Evolutionary conservation across 2,797 vertebrate species (phyloP).

Genomic region (Anniella stebbinsi): DNA sequence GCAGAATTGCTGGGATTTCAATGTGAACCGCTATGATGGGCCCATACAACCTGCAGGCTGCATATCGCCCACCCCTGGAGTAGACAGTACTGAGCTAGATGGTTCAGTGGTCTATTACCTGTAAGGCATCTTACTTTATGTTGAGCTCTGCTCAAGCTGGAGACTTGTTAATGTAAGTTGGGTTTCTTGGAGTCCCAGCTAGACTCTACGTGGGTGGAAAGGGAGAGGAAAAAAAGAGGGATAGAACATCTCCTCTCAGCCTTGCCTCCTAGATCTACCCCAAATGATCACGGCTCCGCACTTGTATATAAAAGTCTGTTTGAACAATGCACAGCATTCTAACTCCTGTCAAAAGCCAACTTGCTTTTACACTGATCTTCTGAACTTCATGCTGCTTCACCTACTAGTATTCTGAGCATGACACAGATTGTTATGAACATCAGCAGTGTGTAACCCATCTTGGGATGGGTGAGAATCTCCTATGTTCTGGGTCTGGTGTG

Average conservation of each 20-base stretch:
- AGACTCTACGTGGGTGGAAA: not conserved
- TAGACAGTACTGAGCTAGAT: too few species aligned
- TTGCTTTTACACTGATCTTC: not conserved
- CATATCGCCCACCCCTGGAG: too few species aligned
- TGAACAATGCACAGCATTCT: not conserved
- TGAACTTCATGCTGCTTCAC: not conserved
- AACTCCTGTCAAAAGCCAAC: not conserved
- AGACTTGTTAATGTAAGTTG: not conserved
- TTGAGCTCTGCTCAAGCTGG: not conserved
- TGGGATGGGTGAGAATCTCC: not conserved
- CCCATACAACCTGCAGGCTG: too few species aligned
- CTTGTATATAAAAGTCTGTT: too few species aligned
- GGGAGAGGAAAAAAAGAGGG: not conserved
- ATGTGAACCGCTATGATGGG: not conserved
- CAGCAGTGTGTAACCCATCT: not conserved
- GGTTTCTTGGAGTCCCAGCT: not conserved
- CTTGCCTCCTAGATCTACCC: too few species aligned
- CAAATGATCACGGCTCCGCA: not conserved
- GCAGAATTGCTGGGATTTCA: too few species aligned
- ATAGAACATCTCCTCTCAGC: not conserved
- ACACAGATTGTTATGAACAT: not conserved
- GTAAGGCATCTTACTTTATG: not conserved
- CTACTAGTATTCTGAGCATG: not conserved
- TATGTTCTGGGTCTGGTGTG: not conserved
- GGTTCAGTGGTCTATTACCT: not conserved